Base-by-base conservation (phyloP, 2,888 invertebrate genomes). In the Nasonovia ribisnigri region DNA sequence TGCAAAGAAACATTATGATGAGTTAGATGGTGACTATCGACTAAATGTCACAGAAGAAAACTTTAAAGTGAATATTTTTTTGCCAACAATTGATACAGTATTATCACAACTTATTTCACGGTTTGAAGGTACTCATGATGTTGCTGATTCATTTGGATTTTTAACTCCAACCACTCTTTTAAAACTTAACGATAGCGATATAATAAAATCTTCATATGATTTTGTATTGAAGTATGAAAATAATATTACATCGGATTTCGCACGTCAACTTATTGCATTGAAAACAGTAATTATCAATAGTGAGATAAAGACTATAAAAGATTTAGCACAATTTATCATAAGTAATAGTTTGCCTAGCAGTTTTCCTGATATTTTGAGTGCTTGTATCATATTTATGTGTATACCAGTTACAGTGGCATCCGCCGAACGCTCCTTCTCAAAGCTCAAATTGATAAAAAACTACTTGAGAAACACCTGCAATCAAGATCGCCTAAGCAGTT, bases 91-190 rank as follows among this genome's bases (percentile, higher is more conserved):
- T 77, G n/a, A 77, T n/a, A n/a, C 77, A 77, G 11, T 77, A 77
- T 77, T n/a, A n/a, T 77, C 77, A 77, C n/a, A 77, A 29, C 77
- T 77, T n/a, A n/a, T n/a, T 77, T 77, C n/a, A 77, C 77, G 77
- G 4, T 77, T 77, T 77, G 8, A 77, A n/a, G 77, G n/a, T 5
- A 77, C 77, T 77, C n/a, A n/a, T 77, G 77, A 77, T 77, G 11
- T n/a, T 77, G 29, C n/a, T 77, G 77, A 77, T 46, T n/a, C 10
- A 77, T n/a, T 77, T 77, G 77, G n/a, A 77, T 77, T 77, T n/a
- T 11, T 77, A n/a, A 77, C 77, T 3, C n/a, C 77, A n/a, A 77
- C 77, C 3, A n/a, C 77, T n/a, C 77, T 46, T 46, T 46, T 46
- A 46, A 46, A 46, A 46, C 46, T 46, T 46, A 46, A 77, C 11